These are phyloP conservation scores for Sesia bembeciformis DNA, from an alignment of 2,888 invertebrate genomes.

Conservation along the genomic window DNA sequence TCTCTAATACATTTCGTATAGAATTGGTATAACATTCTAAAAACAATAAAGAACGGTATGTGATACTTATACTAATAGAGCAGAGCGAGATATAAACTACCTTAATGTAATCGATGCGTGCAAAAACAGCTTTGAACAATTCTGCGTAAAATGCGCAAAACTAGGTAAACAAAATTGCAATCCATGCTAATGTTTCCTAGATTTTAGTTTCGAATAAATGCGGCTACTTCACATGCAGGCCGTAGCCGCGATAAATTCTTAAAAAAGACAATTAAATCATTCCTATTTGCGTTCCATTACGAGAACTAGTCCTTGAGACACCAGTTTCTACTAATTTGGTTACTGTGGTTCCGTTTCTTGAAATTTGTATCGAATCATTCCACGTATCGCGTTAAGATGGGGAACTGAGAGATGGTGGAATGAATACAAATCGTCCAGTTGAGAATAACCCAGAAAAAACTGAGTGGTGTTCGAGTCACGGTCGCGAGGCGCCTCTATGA, in stretches of 20 bases:
- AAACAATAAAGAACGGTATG: no score
- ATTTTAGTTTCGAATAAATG: neutral
- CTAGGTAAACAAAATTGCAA: neutral
- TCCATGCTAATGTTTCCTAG: neutral
- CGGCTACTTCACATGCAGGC: neutral
- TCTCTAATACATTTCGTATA: no score
- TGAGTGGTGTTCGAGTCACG: constrained; percentile 29
- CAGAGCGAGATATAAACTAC: no score
- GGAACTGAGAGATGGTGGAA: constrained; percentile 18
- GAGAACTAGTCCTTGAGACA: constrained; percentile 44
- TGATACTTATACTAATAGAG: no score
- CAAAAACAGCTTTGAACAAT: no score
- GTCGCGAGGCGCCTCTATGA: constrained; percentile 6
- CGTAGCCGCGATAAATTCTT: neutral
- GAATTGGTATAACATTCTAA: no score
- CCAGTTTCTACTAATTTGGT: constrained; percentile 40
- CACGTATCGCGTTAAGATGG: constrained; percentile 41
- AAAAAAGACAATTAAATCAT: constrained; percentile 17
- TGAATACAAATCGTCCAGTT: constrained; percentile 45
- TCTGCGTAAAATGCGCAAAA: neutral
- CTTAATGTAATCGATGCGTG: no score
- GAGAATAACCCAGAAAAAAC: constrained; percentile 45
- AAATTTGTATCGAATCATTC: constrained; percentile 41
- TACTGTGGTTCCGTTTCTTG: constrained; percentile 42
- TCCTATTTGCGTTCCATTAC: constrained; percentile 26